Evolutionary conservation across 2,888 invertebrate genomes (phyloP).

Genomic region (Agonopterix heracliana): DNA sequence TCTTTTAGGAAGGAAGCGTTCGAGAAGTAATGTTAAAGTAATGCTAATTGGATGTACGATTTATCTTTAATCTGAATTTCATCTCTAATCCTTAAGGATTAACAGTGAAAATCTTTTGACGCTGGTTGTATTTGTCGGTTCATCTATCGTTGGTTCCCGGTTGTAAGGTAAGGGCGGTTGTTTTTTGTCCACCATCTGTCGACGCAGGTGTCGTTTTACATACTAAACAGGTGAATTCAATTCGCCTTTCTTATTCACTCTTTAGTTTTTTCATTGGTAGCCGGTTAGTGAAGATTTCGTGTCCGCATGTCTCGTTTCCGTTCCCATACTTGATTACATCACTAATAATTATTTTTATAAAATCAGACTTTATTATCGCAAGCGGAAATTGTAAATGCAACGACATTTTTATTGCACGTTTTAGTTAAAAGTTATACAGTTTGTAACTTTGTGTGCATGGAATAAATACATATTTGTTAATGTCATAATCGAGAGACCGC

Average conservation of each 20-base stretch:
- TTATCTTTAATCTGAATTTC: background rate
- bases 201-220: conserved; percentile 66
- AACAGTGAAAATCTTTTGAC: conserved; percentile 2
- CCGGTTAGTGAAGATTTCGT: conserved; percentile 8
- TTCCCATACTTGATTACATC: conserved; percentile 10
- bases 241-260: conserved; percentile 37
- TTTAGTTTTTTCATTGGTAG: conserved; percentile 3
- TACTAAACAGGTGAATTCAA: conserved; percentile 69
- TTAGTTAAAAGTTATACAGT: background rate
- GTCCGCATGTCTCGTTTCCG: conserved; percentile 8
- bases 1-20: too few relatives aligned
- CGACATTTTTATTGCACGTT: conserved; percentile 1
- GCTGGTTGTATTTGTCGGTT: background rate
- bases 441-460: background rate
- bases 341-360: conserved; percentile 8
- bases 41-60: too few relatives aligned
- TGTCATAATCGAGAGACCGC: conserved; percentile 2
- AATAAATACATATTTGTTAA: too few relatives aligned
- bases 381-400: conserved; percentile 6
- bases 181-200: conserved; percentile 65
- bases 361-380: conserved; percentile 4
- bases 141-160: conserved; percentile 31
- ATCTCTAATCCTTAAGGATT: background rate
- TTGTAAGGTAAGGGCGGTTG: conserved; percentile 34
- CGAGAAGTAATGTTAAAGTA: too few relatives aligned